phyloP scores from a whole-genome alignment of 2,797 vertebrate species.

The Arrhamphus sclerolepis region DNA sequence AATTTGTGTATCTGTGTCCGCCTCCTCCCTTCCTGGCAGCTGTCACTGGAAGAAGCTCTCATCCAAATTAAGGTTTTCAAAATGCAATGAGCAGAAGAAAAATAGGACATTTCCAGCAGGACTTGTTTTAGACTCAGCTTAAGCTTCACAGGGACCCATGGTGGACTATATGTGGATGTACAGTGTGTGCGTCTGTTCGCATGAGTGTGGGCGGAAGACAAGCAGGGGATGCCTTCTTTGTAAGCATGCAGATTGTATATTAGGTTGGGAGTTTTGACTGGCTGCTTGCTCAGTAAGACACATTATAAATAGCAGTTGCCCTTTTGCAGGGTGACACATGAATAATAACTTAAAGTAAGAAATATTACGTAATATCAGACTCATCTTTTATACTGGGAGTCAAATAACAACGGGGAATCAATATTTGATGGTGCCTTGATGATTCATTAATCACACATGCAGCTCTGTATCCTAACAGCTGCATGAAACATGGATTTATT shows the following conservation, averaged over 20 bases:
- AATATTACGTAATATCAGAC: conserved; percentile 24
- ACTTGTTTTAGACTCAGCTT: conserved; percentile 52
- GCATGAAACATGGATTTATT: conserved; percentile 37
- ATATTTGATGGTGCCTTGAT: conserved; percentile 38
- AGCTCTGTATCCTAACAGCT: not conserved
- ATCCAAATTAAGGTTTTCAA: conserved; percentile 67
- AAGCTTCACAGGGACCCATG: conserved; percentile 46
- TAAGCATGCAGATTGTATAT: conserved; percentile 43
- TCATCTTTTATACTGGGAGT: conserved; percentile 40
- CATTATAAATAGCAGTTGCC: conserved; percentile 72
- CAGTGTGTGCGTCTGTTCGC: not conserved
- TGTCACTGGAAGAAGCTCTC: conserved; percentile 61
- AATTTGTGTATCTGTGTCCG: conserved; percentile 31
- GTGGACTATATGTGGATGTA: conserved; percentile 30
- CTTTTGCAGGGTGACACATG: conserved; percentile 68
- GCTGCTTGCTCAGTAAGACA: conserved; percentile 55
- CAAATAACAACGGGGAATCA: conserved; percentile 29
- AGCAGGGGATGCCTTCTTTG: conserved; percentile 58
- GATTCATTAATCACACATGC: conserved; percentile 44
- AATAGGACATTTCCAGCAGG: conserved; percentile 69
- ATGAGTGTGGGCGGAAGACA: conserved; percentile 13
- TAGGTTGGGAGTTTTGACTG: conserved; percentile 54
- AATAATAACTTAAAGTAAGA: conserved; percentile 27
- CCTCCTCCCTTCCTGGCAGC: conserved; percentile 58
- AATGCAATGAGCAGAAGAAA: conserved; percentile 60